A percentile compares a stretch with the other conserved stretches of the same genome.
phyloP scores from a whole-genome alignment of 23 tunicate species.

The Ascidia mentula region DNA sequence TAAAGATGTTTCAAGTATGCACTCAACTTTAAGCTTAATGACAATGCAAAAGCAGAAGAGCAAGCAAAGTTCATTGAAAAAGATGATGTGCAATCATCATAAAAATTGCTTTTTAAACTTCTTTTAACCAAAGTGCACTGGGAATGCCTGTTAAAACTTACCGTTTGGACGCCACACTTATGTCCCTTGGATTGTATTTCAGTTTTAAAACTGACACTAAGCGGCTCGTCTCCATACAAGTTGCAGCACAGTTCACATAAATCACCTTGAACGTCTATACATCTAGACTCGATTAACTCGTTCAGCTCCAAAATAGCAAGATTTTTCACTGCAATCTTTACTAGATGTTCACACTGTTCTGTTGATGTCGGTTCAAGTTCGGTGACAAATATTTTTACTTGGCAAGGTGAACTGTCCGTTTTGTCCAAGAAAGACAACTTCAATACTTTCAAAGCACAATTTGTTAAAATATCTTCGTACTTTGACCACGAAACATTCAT shows the following conservation, averaged over 20 bases:
- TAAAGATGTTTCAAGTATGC: background rate
- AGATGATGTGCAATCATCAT: background rate
- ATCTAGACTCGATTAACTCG: background rate
- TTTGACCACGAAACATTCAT: background rate
- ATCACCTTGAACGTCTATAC: background rate
- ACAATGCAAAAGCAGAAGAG: background rate
- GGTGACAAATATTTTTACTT: background rate
- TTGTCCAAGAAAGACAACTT: background rate
- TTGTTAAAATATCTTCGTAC: too few relatives aligned
- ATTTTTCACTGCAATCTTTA: background rate
- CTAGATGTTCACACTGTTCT: background rate
- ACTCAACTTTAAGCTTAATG: background rate
- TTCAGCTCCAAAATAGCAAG: background rate
- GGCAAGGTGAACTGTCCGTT: background rate
- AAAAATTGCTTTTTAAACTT: too few relatives aligned
- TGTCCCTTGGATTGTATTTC: background rate
- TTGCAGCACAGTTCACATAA: too few relatives aligned
- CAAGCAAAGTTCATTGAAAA: background rate
- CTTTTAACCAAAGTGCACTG: too few relatives aligned
- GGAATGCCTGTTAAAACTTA: too few relatives aligned
- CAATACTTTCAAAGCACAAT: too few relatives aligned
- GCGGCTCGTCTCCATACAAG: too few relatives aligned
- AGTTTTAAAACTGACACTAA: background rate
- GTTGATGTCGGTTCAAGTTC: background rate
- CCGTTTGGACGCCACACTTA: background rate